A percentile compares a stretch with the other conserved stretches of the same genome.
Evolutionary conservation across 2,113 vertebrate genomes (phyloP).

Genomic region (Rhipidura dahli): DNA sequence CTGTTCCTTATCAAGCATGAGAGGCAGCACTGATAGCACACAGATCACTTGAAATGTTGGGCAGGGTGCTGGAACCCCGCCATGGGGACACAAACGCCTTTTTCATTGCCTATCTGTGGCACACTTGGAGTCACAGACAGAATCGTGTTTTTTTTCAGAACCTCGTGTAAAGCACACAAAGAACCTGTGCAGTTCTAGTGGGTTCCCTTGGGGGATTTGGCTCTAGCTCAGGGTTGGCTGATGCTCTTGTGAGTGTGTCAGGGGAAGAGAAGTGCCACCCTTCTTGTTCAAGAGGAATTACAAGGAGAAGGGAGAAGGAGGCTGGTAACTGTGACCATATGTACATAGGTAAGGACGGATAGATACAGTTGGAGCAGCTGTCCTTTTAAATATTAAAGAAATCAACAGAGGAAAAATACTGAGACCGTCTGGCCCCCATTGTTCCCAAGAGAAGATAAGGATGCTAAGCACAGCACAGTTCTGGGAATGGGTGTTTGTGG

Average conservation of each 20-base stretch:
- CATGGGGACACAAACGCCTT: background rate
- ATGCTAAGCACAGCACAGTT: background rate
- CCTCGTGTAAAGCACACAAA: background rate
- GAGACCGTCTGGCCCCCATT: background rate
- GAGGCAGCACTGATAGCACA: background rate
- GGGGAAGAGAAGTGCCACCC: background rate
- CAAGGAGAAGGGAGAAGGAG: background rate
- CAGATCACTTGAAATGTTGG: background rate
- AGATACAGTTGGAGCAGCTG: background rate
- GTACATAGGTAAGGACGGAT: background rate
- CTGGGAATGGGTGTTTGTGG: background rate
- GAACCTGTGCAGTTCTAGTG: background rate
- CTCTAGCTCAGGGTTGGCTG: background rate
- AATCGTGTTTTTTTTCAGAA: rapidly evolving
- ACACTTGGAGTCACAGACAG: background rate
- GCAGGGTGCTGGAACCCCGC: background rate
- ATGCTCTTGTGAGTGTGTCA: background rate
- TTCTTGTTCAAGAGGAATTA: background rate
- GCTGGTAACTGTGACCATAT: background rate
- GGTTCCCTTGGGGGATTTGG: background rate
- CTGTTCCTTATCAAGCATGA: background rate
- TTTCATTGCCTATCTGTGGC: background rate
- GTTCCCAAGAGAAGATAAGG: background rate
- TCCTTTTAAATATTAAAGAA: background rate
- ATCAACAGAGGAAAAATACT: background rate